Evolutionary conservation across 2,888 invertebrate species (phyloP), one percentile per base, ranked within the genome.

Genomic region (Junonia oenone): DNA sequence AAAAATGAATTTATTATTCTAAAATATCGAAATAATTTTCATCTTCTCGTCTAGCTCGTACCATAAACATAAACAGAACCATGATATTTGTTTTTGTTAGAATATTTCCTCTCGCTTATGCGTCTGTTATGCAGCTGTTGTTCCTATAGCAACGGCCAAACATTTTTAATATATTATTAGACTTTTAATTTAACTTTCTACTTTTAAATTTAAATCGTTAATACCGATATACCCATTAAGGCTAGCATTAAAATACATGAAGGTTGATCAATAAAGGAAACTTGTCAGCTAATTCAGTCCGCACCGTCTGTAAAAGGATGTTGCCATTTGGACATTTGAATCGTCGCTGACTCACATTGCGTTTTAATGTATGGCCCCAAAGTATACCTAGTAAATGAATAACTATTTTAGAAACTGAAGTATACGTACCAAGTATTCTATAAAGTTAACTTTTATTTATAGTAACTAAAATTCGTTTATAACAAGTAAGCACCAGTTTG

Each of bases 281-380:
- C 62, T 61, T 64, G 54, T 60, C 63, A 51, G 69, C 68, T 65
- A 63, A 65, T 69, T 70, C 66, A 60, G 67, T 72, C 27, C 29
- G 47, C 17, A 13, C 26, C 61, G 65, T 73, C 70, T 70, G 59
- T 66, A 74, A 78, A 76, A 77, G 81, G 83, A 85, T 76, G 82
- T 73, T 59, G 69, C 66, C 68, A 69, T 80, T 83, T 79, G 75
- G 71, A 66, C 67, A 48, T 54, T 75, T 78, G 75, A 82, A 82
- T 81, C 77, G 76, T 66, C 66, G 62, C 65, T 72, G 72, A 62
- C 55, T 65, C 70, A 71, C 74, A 68, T 69, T 71, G 71, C 67
- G 64, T 72, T 69, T 68, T 75, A 75, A 71, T 65, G 69, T 73
- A 66, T 71, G 73, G 67, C 73, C 75, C 69, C 70, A 75, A 63